Conservation (phyloP, 2,797 vertebrate genomes). For the Enteromius fasciolatus region DNA sequence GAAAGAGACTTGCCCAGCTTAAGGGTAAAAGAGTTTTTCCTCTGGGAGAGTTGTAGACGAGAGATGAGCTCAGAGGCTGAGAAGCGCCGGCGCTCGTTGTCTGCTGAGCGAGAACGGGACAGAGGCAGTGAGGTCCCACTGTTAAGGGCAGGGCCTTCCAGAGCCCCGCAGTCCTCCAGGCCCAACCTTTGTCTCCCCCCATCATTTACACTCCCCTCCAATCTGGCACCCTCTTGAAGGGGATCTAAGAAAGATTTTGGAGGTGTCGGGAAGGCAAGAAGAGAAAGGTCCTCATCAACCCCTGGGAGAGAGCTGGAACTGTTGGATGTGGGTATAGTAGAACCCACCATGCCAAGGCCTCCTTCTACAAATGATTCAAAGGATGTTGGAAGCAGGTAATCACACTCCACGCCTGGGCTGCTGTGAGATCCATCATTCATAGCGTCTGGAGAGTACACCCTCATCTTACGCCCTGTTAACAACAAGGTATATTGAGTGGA, state of each 20-base stretch:
- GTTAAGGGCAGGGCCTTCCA: conserved; percentile 53
- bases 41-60: conserved; percentile 85
- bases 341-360: conserved; percentile 73
- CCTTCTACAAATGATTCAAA: conserved; percentile 80
- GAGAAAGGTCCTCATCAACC: conserved; percentile 60
- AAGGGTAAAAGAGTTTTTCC: conserved; percentile 83
- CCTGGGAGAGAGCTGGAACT: conserved; percentile 64
- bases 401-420: conserved; percentile 75
- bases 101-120: conserved; percentile 68
- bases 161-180: conserved; percentile 51
- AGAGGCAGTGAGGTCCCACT: conserved; percentile 56
- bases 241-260: conserved; percentile 23
- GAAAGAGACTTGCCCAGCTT: conserved; percentile 86
- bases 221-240: conserved; percentile 66
- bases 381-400: conserved; percentile 77
- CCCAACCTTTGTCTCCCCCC: conserved; percentile 42
- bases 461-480: conserved; percentile 85
- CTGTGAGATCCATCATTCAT: conserved; percentile 76
- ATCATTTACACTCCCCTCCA: conserved; percentile 11
- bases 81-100: conserved; percentile 86
- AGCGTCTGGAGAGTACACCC: conserved; percentile 83
- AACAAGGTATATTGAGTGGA: conserved; percentile 15
- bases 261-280: conserved; percentile 22
- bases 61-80: conserved; percentile 90
- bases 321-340: conserved; percentile 61